Base-by-base conservation (phyloP, 2,797 vertebrate species). In the Schizothorax lantsangensis region DNA sequence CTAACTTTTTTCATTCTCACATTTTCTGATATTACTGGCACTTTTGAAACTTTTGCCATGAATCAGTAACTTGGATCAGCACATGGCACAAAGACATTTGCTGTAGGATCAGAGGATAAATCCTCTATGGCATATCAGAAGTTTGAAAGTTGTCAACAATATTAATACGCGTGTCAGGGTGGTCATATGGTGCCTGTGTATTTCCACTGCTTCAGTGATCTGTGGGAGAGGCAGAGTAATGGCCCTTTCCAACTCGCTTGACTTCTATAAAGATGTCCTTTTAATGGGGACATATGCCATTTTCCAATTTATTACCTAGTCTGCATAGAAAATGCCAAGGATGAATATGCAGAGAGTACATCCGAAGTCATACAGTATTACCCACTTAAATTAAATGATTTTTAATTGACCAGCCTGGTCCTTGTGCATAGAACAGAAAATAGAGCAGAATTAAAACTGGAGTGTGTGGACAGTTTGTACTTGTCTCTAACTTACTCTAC, bases 131-230 rank as follows among this genome's bases (percentile, higher is more conserved):
- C 49, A 45, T 59, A 64, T 45, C 36, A 72, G 49, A 85, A 90
- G 14, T 91, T 92, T 88, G 84, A 89, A 90, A 91, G 87, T 79
- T 90, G 90, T 91, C 87, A 75, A 84, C 88, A 91, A 88, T 91
- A 94, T 91, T 89, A 92, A 93, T 93, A 88, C 74, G 89, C 84
- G 54, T 84, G 88, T 91, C 88, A 90, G 83, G 47, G 88, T 68
- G 75, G 78, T 92, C 93, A 93, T 93, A 92, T 94, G 94, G 93
- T 83, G 89, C 89, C 91, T 90, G 88, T 79, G 86, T 88, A 91
- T 86, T 87, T 93, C 90, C 86, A 90, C 85, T 86, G 81, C 92
- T 92, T 89, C 89, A 88, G 88, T 91, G 92, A 91, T 93, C 93
- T 90, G 79, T 91, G 90, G 82, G 87, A 87, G 89, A 93, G 85